Base-by-base conservation (phyloP, 2,888 invertebrate species). In the Chirona hameri region DNA sequence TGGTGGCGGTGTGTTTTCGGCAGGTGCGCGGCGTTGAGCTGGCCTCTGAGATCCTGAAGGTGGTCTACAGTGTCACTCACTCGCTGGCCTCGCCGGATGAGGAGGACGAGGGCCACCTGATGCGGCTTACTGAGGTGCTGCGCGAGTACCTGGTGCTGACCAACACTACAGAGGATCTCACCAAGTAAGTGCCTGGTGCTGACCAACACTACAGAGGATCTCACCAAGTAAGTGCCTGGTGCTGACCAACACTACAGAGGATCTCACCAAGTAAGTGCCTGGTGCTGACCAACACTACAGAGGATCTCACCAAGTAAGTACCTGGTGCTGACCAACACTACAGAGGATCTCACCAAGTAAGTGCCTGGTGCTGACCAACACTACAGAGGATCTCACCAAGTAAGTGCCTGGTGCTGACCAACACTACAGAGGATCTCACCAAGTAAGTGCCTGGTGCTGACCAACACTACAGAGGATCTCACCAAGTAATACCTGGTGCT, bases 51-150 rank as follows among this genome's bases (percentile, higher is more conserved):
- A 88, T 89, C 14, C 87, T 90, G 69, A 90, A 90, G 86, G 88
- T 89, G 29, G 87, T 90, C 81, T 90, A 89, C 86, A 90, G 89
- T 85, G 86, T 89, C 83, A 89, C 89, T 1, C 87, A 31, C 15
- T 76, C 76, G 76, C 76, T 76, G 21, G 76, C 39, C 21, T 76
- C 76, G 1, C 85, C 89, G 1, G 90, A 91, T 83, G 91, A 93
- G 86, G 92, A 92, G 84, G 93, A 94, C 84, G 92, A 93, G 86
- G 92, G 92, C 0, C 92, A 92, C 87, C 93, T 91, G 87, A 89
- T 92, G 86, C 91, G 93, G 85, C 88, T 97, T 83, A 93, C 94
- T 84, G 91, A 91, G 15, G 91, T 94, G 83, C 89, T 96, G 79
- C 91, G 93, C 69, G 91, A 92, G 84, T 89, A 96, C 82, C 88